Conservation (phyloP, 2,888 invertebrate species). For the Spialia ferax region DNA sequence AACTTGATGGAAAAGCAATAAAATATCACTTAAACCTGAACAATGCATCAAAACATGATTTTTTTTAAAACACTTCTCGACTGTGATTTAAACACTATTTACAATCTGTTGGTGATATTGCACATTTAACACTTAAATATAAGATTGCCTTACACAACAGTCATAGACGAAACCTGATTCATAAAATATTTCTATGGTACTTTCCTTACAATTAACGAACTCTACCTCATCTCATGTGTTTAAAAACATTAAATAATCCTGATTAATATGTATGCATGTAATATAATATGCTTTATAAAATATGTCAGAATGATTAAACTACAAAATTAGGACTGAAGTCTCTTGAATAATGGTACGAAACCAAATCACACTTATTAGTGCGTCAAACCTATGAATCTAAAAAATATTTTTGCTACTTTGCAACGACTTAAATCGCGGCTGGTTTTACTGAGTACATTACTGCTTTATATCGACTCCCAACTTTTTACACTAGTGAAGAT, state of each 20-base stretch:
- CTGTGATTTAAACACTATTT: conserved; percentile 62
- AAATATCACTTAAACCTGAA: conserved; percentile 58
- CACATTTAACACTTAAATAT: conserved; percentile 83
- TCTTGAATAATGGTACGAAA: conserved; percentile 28
- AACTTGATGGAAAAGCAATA: conserved; percentile 68
- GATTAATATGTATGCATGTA: conserved; percentile 15
- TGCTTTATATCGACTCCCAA: neutral
- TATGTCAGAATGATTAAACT: conserved; percentile 21
- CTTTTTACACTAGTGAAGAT: neutral
- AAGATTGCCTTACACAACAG: conserved; percentile 65
- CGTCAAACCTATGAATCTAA: conserved; percentile 26
- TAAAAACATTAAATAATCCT: conserved; percentile 27
- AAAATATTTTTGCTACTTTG: conserved; percentile 30
- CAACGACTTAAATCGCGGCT: neutral
- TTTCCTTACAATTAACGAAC: conserved; percentile 51
- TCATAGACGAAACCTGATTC: conserved; percentile 39
- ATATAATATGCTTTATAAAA: conserved; percentile 26
- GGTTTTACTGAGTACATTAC: conserved; percentile 34
- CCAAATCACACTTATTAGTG: conserved; percentile 16
- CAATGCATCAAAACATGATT: conserved; percentile 59
- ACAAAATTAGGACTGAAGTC: conserved; percentile 26
- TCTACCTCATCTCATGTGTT: conserved; percentile 5
- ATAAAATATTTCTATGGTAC: conserved; percentile 39
- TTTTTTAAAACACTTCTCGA: conserved; percentile 52
- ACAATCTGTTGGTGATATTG: conserved; percentile 76